These are phyloP conservation scores for Fukomys damarensis DNA, from an alignment of 2,113 vertebrate genomes.

Conservation along the genomic window DNA sequence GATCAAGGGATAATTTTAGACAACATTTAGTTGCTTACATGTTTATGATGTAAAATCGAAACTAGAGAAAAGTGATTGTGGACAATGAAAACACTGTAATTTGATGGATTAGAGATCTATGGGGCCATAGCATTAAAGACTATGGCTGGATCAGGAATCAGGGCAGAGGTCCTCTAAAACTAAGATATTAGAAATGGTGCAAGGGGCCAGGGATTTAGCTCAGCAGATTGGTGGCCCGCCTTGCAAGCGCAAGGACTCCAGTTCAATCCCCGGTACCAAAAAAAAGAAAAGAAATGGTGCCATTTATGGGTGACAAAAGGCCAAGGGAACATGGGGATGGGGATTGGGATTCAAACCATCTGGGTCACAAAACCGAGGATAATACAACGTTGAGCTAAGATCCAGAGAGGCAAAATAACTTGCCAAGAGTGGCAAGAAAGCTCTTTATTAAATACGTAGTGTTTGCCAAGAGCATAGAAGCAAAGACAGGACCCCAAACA, in stretches of 20 bases:
- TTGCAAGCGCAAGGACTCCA: too few species aligned
- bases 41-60: not conserved
- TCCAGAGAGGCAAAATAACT: not conserved
- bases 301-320: not conserved
- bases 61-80: not conserved
- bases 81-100: not conserved
- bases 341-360: not conserved
- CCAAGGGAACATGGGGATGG: not conserved
- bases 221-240: too few species aligned
- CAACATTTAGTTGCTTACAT: not conserved
- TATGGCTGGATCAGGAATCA: too few species aligned
- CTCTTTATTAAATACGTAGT: not conserved
- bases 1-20: not conserved
- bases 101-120: not conserved
- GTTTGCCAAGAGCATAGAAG: not conserved
- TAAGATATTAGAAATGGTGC: not conserved
- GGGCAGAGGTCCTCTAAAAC: not conserved
- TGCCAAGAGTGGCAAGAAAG: not conserved
- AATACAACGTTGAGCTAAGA: not conserved
- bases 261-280: too few species aligned
- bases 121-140: not conserved
- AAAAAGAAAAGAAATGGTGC: too few species aligned
- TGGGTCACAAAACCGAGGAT: not conserved
- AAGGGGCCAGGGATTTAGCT: too few species aligned
- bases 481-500: not conserved